Evolutionary conservation across 2,888 invertebrate genomes (phyloP).

Genomic region (Seira musarum): DNA sequence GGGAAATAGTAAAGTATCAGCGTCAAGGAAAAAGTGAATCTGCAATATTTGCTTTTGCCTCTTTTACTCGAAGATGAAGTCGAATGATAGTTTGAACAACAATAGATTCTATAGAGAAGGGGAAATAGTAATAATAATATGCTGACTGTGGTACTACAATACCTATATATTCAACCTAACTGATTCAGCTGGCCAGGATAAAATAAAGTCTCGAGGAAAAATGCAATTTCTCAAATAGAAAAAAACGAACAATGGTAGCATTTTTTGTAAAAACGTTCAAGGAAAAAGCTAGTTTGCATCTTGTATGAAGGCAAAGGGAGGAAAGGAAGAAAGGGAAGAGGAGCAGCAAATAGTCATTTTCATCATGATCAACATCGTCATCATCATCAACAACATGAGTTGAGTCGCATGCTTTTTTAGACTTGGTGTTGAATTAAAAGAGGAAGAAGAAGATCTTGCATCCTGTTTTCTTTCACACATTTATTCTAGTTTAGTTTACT

Average conservation of each 20-base stretch:
- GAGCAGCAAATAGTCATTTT: conserved; percentile 1
- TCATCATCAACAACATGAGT: conserved; percentile 1
- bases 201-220: conserved; percentile 15
- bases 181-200: conserved; percentile 40
- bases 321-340: background rate
- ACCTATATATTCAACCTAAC: conserved; percentile 4
- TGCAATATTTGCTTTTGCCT: conserved; percentile 18
- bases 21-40: conserved; percentile 15
- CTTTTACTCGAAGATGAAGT: background rate
- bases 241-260: conserved; percentile 9
- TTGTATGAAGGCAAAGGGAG: background rate
- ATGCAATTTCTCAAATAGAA: conserved; percentile 17
- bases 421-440: background rate
- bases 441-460: background rate
- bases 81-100: conserved; percentile 9
- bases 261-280: background rate
- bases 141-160: conserved; percentile 11
- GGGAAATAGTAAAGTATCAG: too few species aligned
- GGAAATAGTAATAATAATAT: conserved; percentile 19
- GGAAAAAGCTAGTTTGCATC: conserved; percentile 11
- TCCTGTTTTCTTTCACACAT: conserved; percentile 17
- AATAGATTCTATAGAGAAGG: background rate
- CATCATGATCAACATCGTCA: conserved; percentile 14
- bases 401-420: background rate
- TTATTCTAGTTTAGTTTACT: conserved; percentile 5